phyloP scores from a whole-genome alignment of 2,888 invertebrate species.

The Stenolophus ochropezus region DNA sequence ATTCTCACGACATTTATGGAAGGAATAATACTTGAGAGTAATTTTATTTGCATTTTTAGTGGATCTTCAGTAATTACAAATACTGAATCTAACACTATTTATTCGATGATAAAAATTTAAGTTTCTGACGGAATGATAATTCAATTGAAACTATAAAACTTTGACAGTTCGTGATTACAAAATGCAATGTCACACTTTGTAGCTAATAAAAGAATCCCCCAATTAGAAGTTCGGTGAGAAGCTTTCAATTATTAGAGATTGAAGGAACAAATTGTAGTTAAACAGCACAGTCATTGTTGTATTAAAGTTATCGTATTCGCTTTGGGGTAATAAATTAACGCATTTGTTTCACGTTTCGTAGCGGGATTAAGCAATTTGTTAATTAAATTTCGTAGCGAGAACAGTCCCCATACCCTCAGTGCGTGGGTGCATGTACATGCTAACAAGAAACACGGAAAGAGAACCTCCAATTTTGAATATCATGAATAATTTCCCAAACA shows the following conservation, averaged over 20 bases:
- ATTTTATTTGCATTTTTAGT: no score
- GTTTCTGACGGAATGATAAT: no score
- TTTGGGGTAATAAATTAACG: slow-evolving; percentile 49
- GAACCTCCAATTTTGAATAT: background rate
- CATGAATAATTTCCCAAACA: background rate
- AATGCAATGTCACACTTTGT: background rate
- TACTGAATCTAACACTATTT: no score
- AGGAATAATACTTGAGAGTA: background rate
- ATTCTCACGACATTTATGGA: no score
- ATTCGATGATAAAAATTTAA: no score
- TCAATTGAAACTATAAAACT: no score
- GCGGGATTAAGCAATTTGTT: slow-evolving; percentile 58
- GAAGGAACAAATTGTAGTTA: slow-evolving; percentile 16
- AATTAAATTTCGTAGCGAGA: slow-evolving; percentile 52
- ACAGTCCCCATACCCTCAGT: background rate
- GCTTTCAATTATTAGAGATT: background rate
- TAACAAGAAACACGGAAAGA: slow-evolving; percentile 37
- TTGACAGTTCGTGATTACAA: background rate
- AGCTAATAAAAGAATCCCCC: background rate
- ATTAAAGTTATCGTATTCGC: slow-evolving; percentile 53
- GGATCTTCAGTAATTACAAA: no score
- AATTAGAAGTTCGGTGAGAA: background rate
- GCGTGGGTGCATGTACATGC: slow-evolving; percentile 27
- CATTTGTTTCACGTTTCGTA: slow-evolving; percentile 56
- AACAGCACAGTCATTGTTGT: slow-evolving; percentile 34